Evolutionary conservation across 2,113 vertebrate genomes (phyloP), one percentile per base, ranked within the genome.

Genomic region (Aldabrachelys gigantea): DNA sequence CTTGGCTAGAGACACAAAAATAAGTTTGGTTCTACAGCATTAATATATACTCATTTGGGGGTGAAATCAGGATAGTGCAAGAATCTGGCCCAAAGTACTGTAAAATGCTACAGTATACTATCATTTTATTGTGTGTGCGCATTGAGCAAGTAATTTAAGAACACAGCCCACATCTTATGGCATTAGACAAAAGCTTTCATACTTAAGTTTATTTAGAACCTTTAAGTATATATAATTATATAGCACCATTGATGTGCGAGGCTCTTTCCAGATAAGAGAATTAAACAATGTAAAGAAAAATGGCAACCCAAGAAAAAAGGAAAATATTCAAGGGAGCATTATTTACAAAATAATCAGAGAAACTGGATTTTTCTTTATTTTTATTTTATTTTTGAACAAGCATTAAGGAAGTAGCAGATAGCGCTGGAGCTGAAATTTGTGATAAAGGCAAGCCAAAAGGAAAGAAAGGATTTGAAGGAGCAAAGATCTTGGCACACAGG

Each of bases 1-100:
- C 29, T 75, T 86, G 57, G 47, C 85, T 86, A 89, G 88, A 82
- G 84, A 89, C 56, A 90, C 6, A 92, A 94, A 96, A 91, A 90
- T 47, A 90, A 94, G 85, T 21, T 89, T 87, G 0, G 72, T 93
- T 96, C 85, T 84, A 62, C 80, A 86, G 29, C 41, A 59, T 90
- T 90, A 93, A 76, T 79, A 27, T 82, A 29, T n/a, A 29, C 62
- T 76, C 59, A 8, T 83, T 94, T 91, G 56, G 69, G 81, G 92
- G 80, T 83, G 29, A 83, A 38, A 72, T 17, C 19, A 72, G n/a
- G 17, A 38, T 9, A 38, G 21, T 65, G 38, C 80, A 49, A 87
- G 87, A 94, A 52, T 31, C 79, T 88, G 86, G 47, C 84, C 81
- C 41, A 85, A 27, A 1, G 9, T 89, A 5, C 49, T 93, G 35